These are phyloP conservation scores for Baronia brevicornis DNA, from an alignment of 2,888 invertebrate genomes.

Conservation along the genomic window DNA sequence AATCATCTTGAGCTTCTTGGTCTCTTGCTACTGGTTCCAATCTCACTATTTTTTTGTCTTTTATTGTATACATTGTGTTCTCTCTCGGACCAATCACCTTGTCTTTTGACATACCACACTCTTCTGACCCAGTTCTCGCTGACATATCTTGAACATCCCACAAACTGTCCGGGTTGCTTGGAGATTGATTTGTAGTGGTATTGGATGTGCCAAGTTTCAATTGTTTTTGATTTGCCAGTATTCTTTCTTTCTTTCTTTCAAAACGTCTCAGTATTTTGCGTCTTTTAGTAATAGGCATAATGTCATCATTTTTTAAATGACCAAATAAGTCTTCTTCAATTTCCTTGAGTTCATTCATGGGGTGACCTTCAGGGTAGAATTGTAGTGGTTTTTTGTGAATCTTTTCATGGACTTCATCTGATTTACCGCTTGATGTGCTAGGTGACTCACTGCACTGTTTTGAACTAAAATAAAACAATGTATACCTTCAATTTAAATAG, in stretches of 20 bases:
- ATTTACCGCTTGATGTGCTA: conserved; percentile 27
- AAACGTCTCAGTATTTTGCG: conserved; percentile 64
- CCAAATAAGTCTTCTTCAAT: conserved; percentile 66
- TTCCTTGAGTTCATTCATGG: conserved; percentile 69
- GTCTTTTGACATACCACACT: conserved; percentile 16
- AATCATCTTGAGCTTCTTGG: conserved; percentile 20
- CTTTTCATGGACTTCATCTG: conserved; percentile 30
- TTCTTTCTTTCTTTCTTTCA: conserved; percentile 53
- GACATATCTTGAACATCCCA: conserved; percentile 62
- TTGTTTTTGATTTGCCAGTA: conserved; percentile 36
- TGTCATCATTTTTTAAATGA: conserved; percentile 47
- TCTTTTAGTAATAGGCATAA: conserved; percentile 55
- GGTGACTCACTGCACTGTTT: conserved; percentile 25
- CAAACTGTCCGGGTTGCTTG: conserved; percentile 37
- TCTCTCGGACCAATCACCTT: conserved; percentile 44
- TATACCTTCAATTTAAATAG: not conserved
- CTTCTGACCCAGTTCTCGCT: conserved; percentile 22
- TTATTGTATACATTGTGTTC: conserved; percentile 65
- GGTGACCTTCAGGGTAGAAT: conserved; percentile 60
- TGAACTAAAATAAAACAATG: conserved; percentile 25
- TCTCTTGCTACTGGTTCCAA: conserved; percentile 37
- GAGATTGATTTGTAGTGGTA: conserved; percentile 19
- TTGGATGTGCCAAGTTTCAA: conserved; percentile 24
- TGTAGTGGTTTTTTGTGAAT: conserved; percentile 30
- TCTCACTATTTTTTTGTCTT: conserved; percentile 65